Percentiles rank a stretch among this genome's conserved stretches.
phyloP scores from a whole-genome alignment of 2,797 vertebrate species.

The Dendrocincla tyrannina region DNA sequence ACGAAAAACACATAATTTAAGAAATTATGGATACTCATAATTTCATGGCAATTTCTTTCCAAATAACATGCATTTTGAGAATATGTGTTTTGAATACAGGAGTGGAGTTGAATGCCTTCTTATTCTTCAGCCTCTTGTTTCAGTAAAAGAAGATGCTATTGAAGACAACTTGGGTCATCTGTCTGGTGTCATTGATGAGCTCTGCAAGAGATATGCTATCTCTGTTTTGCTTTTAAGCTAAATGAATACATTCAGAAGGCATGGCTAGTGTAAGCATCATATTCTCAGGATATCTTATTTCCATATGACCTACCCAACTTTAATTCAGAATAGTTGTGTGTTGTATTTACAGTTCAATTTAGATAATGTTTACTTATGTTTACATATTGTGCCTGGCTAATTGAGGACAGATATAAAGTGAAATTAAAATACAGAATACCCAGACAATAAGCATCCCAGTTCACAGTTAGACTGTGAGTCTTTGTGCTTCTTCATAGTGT shows the following conservation, averaged over 20 bases:
- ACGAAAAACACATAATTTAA: not conserved
- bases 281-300: not conserved
- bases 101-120: not conserved
- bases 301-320: not conserved
- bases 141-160: not conserved
- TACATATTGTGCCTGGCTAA: not conserved
- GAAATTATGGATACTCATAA: not conserved
- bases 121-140: not conserved
- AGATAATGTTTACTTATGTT: not conserved
- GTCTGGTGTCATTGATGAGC: not conserved
- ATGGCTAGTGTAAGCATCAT: not conserved
- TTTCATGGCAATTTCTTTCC: not conserved
- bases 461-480: not conserved
- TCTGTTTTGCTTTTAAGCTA: conserved; percentile 20
- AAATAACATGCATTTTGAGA: not conserved
- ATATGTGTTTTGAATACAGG: not conserved
- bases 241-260: not conserved
- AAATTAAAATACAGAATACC: not conserved
- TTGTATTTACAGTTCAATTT: conserved; percentile 4
- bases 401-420: not conserved
- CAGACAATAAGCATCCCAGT: conserved; percentile 15
- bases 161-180: not conserved
- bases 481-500: conserved; percentile 17
- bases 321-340: not conserved
- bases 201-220: not conserved